Percentiles rank a stretch among this genome's conserved stretches.
These are phyloP conservation scores for Melikaiella ostensackeni DNA, from an alignment of 2,888 invertebrate genomes.

Conservation along the genomic window DNA sequence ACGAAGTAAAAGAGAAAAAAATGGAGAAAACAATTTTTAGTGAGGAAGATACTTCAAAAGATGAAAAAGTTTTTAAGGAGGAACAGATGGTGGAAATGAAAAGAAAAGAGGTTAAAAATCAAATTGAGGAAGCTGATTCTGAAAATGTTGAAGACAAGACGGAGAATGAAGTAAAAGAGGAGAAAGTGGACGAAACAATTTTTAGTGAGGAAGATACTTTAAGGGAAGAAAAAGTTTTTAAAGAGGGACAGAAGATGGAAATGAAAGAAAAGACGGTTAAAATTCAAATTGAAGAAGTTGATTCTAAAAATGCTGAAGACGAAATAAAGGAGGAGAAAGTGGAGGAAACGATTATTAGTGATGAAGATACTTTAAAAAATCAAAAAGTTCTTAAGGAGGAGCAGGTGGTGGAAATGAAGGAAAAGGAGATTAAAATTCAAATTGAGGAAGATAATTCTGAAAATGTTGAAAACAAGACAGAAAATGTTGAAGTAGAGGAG, in stretches of 20 bases:
- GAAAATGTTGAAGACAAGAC: not conserved
- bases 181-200: not conserved
- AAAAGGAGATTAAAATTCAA: not conserved
- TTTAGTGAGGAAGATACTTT: constrained; percentile 1
- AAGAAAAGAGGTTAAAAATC: not conserved
- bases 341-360: constrained; percentile 11
- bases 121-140: not conserved
- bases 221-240: constrained; percentile 52
- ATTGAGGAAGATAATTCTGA: not conserved
- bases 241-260: constrained; percentile 42
- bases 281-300: not conserved
- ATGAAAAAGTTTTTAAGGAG: constrained; percentile 54
- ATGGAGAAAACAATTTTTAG: constrained; percentile 4
- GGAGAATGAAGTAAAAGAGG: not conserved
- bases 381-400: constrained; percentile 54
- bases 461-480: not conserved
- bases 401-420: too few species aligned
- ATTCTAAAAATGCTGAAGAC: not conserved
- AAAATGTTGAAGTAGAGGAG: constrained; percentile 36
- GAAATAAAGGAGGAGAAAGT: not conserved
- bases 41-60: not conserved
- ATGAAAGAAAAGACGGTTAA: not conserved
- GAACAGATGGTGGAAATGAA: not conserved
- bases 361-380: not conserved
- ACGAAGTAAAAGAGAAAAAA: not conserved